Evolutionary conservation across 1,140 invertebrate genomes (phyloP).

Genomic region (Diorhabda carinulata): DNA sequence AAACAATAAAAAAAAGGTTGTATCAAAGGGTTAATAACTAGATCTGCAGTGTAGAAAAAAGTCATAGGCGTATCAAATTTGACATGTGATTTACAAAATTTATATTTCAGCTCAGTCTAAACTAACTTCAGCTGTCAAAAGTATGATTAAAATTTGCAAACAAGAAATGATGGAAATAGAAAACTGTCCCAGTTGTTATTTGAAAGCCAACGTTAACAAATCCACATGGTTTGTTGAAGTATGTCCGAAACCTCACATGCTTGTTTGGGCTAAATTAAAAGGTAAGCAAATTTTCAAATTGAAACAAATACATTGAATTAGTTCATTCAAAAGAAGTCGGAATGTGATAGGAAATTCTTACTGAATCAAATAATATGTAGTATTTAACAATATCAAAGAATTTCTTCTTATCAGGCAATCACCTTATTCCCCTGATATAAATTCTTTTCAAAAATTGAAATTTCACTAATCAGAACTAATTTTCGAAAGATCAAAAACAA

Average conservation of each 20-base stretch:
- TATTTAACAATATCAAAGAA: no score
- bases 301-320: not conserved
- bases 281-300: constrained; percentile 46
- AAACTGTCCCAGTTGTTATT: constrained; percentile 89
- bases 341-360: not conserved
- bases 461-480: no score
- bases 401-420: no score
- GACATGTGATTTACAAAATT: not conserved
- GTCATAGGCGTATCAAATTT: no score
- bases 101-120: constrained; percentile 66
- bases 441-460: no score
- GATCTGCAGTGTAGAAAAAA: no score
- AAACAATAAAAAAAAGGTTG: no score
- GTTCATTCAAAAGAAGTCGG: not conserved
- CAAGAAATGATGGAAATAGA: constrained; percentile 89
- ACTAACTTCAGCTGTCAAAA: constrained; percentile 70
- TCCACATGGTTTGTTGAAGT: constrained; percentile 88
- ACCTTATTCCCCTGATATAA: no score
- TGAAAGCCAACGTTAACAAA: constrained; percentile 75
- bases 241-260: constrained; percentile 79
- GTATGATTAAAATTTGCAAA: constrained; percentile 75
- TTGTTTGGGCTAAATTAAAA: constrained; percentile 91
- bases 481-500: no score
- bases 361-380: not conserved
- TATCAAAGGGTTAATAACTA: no score